Conservation (phyloP, 2,888 invertebrate genomes). For the Acanthosepion esculentum region DNA sequence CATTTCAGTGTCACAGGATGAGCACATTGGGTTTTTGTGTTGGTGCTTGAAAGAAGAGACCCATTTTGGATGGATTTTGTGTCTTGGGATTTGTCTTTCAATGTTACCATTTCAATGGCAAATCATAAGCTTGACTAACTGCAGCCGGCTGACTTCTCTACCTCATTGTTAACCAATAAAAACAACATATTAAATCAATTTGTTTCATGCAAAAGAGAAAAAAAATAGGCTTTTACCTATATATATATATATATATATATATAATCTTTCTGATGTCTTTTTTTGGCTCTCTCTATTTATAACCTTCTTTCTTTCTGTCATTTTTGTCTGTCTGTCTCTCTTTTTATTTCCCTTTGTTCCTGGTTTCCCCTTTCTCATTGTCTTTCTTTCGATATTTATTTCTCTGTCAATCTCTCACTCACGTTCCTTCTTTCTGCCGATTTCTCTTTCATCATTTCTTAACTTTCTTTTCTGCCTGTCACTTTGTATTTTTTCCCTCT, state of each 20-base stretch:
- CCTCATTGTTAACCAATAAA: slow-evolving; percentile 8
- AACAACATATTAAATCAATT: slow-evolving; percentile 33
- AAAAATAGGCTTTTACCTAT: too few species aligned
- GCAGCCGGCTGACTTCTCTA: slow-evolving; percentile 17
- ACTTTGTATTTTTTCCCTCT: too few species aligned
- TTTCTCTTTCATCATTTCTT: too few species aligned
- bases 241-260: neutral
- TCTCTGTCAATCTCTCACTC: neutral
- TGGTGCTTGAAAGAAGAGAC: neutral
- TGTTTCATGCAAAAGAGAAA: neutral
- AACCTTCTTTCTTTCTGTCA: neutral
- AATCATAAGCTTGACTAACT: neutral
- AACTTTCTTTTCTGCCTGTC: too few species aligned
- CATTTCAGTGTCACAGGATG: too few species aligned
- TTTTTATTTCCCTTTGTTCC: neutral
- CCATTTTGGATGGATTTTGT: slow-evolving; percentile 8
- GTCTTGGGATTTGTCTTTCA: slow-evolving; percentile 33
- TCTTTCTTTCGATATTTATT: too few species aligned
- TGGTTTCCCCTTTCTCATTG: too few species aligned
- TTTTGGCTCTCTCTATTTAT: too few species aligned
- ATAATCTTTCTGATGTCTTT: too few species aligned
- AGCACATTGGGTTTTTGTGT: neutral
- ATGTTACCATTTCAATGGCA: neutral
- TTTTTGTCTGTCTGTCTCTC: neutral
- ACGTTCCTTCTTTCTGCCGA: neutral